phyloP scores from a whole-genome alignment of 2,888 invertebrate genomes.

The Zhuqinia jingwanae region DNA sequence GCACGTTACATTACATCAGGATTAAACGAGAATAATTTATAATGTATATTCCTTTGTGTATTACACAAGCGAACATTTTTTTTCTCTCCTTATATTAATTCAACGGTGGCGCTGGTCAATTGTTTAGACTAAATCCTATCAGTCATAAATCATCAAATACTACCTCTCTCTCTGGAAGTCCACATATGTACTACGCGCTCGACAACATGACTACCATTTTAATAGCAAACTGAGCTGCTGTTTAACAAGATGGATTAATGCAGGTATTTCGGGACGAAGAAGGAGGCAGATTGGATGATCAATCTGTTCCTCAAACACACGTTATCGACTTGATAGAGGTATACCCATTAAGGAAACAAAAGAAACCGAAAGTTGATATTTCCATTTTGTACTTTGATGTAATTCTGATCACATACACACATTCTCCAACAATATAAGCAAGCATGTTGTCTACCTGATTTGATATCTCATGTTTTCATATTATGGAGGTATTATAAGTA shows the following conservation, averaged over 20 bases:
- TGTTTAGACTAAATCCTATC: conserved; percentile 33
- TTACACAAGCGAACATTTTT: not conserved
- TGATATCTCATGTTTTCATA: no score
- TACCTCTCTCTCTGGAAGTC: no score
- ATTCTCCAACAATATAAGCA: not conserved
- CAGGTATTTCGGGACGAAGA: conserved; percentile 6
- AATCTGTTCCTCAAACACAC: conserved; percentile 1
- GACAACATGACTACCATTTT: conserved; percentile 34
- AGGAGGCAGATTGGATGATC: conserved; percentile 18
- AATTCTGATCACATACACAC: conserved; percentile 18
- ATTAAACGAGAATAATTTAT: conserved; percentile 10
- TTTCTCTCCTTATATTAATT: not conserved
- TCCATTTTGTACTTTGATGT: not conserved
- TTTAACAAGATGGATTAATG: not conserved
- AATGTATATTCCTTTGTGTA: not conserved
- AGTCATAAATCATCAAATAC: conserved; percentile 17
- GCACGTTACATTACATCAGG: not conserved
- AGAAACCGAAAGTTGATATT: conserved; percentile 5
- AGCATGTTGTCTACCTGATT: not conserved
- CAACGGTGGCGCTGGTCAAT: not conserved
- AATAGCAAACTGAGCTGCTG: not conserved
- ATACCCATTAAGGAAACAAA: conserved; percentile 50
- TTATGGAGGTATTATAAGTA: no score
- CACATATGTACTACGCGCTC: not conserved
- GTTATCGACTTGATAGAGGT: conserved; percentile 28